Conservation (phyloP, 2,888 invertebrate species). For the Macrophya alboannulata region DNA sequence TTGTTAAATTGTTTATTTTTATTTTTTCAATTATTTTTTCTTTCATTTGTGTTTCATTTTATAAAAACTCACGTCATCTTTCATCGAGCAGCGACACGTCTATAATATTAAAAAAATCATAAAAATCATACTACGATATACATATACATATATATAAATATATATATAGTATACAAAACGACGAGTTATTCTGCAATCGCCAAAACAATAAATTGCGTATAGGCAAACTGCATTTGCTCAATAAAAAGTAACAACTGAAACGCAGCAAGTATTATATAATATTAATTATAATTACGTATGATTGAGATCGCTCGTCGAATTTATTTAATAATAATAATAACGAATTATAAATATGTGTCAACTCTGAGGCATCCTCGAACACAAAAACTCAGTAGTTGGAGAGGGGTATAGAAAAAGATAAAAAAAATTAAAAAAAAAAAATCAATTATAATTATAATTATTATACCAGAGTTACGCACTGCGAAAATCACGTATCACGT, state of each 20-base stretch:
- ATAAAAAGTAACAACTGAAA: slow-evolving; percentile 58
- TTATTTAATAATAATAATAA: slow-evolving; percentile 54
- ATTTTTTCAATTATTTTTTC: not conserved
- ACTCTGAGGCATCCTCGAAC: not conserved
- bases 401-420: not conserved
- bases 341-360: slow-evolving; percentile 49
- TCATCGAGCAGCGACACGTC: slow-evolving; percentile 46
- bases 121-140: slow-evolving; percentile 43
- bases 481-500: slow-evolving; percentile 52
- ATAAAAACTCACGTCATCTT: slow-evolving; percentile 1
- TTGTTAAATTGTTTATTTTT: not conserved
- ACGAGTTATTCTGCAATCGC: slow-evolving; percentile 40
- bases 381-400: not conserved
- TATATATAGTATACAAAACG: slow-evolving; percentile 17
- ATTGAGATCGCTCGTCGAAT: slow-evolving; percentile 54
- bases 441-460: slow-evolving; percentile 18
- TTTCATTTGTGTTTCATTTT: not conserved
- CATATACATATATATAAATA: slow-evolving; percentile 15
- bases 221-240: slow-evolving; percentile 57
- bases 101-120: slow-evolving; percentile 26
- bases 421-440: not conserved
- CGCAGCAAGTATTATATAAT: slow-evolving; percentile 59
- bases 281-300: slow-evolving; percentile 45
- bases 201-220: slow-evolving; percentile 54
- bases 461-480: slow-evolving; percentile 36